Percentiles rank a stretch among this genome's conserved stretches.
Evolutionary conservation across 2,888 invertebrate genomes (phyloP).

Genomic region (Brachyopa scutellaris): DNA sequence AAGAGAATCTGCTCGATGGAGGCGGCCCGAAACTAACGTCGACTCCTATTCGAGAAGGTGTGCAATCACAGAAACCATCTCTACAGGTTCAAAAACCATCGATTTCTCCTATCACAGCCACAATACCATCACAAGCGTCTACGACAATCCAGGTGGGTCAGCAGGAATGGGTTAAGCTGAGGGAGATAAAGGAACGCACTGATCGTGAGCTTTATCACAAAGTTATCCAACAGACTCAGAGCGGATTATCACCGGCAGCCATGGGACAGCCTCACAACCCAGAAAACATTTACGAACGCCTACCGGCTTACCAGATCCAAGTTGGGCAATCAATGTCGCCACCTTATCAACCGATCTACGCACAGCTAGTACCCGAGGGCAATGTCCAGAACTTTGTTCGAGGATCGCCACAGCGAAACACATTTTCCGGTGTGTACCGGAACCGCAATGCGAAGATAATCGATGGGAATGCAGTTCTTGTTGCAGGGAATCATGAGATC

Average conservation of each 20-base stretch:
- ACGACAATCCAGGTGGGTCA: slow-evolving; percentile 74
- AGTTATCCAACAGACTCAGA: slow-evolving; percentile 77
- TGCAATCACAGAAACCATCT: slow-evolving; percentile 30
- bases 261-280: slow-evolving; percentile 60
- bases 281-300: slow-evolving; percentile 79
- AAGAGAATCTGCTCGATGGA: slow-evolving; percentile 74
- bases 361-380: slow-evolving; percentile 70
- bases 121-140: slow-evolving; percentile 33
- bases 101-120: slow-evolving; percentile 51
- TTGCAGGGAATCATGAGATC: slow-evolving; percentile 49
- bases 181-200: slow-evolving; percentile 80
- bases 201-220: slow-evolving; percentile 79
- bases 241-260: neutral
- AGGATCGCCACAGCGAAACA: slow-evolving; percentile 79
- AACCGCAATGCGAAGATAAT: slow-evolving; percentile 77
- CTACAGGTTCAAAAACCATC: slow-evolving; percentile 41
- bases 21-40: slow-evolving; percentile 76
- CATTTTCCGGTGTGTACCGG: slow-evolving; percentile 78
- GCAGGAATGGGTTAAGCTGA: slow-evolving; percentile 79
- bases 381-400: slow-evolving; percentile 76
- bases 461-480: slow-evolving; percentile 74
- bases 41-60: slow-evolving; percentile 74
- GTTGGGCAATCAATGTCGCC: slow-evolving; percentile 54
- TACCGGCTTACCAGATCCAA: slow-evolving; percentile 73
- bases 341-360: slow-evolving; percentile 63